Conservation (phyloP, 1,140 invertebrate genomes). For the Dreissena polymorpha region DNA sequence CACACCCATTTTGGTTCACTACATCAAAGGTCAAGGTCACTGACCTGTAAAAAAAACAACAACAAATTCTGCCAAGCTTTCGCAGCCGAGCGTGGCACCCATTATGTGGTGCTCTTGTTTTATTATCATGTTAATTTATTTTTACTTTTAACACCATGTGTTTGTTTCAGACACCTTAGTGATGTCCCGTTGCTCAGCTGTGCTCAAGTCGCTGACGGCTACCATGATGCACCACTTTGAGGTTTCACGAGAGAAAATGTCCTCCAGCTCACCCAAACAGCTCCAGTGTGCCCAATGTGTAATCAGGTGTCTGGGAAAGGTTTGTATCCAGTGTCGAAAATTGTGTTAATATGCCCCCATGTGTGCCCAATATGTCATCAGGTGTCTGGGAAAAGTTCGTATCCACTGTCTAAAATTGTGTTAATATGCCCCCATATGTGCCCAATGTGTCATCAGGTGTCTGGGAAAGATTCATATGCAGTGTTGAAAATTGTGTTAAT, state of each 20-base stretch:
- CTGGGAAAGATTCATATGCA: no score
- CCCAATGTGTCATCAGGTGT: no score
- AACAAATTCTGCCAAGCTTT: no score
- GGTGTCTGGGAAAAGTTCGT: background rate
- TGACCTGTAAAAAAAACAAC: no score
- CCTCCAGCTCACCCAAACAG: constrained; percentile 78
- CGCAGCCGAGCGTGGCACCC: no score
- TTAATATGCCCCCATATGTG: background rate
- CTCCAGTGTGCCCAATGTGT: constrained; percentile 83
- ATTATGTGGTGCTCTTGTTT: no score
- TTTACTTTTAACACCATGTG: no score
- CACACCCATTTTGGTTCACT: no score
- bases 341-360: background rate
- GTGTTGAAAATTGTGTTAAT: no score
- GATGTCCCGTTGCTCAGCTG: constrained; percentile 92
- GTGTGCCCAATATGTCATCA: no score
- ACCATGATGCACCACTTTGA: constrained; percentile 91
- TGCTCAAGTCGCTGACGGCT: constrained; percentile 91
- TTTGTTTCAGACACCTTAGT: constrained; percentile 66
- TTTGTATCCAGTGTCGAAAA: background rate
- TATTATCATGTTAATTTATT: no score
- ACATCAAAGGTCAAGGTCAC: no score
- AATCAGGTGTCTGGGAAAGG: constrained; percentile 89
- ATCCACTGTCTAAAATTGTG: background rate
- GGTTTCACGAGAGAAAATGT: constrained; percentile 77